phyloP scores from a whole-genome alignment of 2,113 vertebrate species.

The Canis aureus region DNA sequence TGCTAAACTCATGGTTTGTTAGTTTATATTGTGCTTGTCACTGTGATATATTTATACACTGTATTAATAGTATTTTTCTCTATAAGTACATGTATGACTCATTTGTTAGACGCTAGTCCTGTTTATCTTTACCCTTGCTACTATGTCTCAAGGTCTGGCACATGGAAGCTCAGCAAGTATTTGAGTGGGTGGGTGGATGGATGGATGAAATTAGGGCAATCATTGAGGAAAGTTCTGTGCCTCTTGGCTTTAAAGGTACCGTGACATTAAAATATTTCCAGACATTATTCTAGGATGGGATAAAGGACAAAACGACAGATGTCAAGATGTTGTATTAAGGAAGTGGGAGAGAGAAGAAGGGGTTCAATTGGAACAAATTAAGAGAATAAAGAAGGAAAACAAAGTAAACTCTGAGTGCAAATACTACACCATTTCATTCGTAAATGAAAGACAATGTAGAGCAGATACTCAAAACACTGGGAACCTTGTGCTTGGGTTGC shows the following conservation, averaged over 20 bases:
- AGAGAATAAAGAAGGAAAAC: neutral
- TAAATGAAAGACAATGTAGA: neutral
- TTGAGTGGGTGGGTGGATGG: neutral
- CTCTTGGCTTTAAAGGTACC: neutral
- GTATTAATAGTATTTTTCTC: neutral
- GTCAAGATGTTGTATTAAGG: neutral
- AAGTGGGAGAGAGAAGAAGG: neutral
- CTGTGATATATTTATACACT: neutral
- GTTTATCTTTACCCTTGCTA: neutral
- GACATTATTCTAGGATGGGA: neutral
- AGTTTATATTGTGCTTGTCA: neutral
- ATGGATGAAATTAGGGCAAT: neutral
- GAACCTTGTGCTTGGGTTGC: neutral
- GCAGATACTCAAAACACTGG: neutral
- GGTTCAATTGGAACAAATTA: neutral
- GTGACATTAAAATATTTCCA: constrained; percentile 19
- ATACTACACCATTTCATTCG: neutral
- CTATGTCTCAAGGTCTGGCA: neutral
- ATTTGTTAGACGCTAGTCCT: neutral
- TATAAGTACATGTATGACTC: neutral
- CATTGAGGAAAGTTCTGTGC: neutral
- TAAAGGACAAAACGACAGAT: neutral
- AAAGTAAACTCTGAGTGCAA: neutral
- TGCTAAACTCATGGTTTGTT: constrained; percentile 1
- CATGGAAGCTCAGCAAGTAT: neutral